Evolutionary conservation across 1,140 invertebrate species (phyloP).

Genomic region (Ostrea edulis): DNA sequence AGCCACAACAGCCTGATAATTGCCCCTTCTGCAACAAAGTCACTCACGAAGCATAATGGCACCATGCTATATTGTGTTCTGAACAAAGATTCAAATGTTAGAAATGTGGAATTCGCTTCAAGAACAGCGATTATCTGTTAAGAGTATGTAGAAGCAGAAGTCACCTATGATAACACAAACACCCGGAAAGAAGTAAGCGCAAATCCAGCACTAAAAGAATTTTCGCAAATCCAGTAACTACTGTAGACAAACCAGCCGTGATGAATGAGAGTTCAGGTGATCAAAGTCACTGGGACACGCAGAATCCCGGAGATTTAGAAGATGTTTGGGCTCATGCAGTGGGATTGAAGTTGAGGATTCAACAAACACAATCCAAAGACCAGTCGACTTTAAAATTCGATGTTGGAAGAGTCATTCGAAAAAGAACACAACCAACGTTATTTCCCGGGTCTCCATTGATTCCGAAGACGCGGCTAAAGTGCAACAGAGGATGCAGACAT

Average conservation of each 20-base stretch:
- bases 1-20: not conserved
- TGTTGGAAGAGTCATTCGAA: not conserved
- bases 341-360: not conserved
- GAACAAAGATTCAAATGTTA: not conserved
- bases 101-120: not conserved
- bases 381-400: not conserved
- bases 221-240: not conserved
- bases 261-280: not conserved
- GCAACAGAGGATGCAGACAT: not conserved
- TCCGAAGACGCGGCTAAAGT: not conserved
- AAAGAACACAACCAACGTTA: not conserved
- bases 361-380: not conserved
- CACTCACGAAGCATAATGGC: no score
- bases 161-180: not conserved
- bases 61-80: not conserved
- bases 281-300: not conserved
- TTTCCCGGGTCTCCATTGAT: not conserved
- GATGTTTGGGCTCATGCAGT: not conserved
- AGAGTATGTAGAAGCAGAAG: not conserved
- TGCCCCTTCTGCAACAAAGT: not conserved
- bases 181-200: no score
- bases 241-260: not conserved
- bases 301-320: no score
- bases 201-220: not conserved
- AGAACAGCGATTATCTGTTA: not conserved